These are phyloP conservation scores for Antheraea yamamai DNA, from an alignment of 2,888 invertebrate genomes.

Conservation along the genomic window DNA sequence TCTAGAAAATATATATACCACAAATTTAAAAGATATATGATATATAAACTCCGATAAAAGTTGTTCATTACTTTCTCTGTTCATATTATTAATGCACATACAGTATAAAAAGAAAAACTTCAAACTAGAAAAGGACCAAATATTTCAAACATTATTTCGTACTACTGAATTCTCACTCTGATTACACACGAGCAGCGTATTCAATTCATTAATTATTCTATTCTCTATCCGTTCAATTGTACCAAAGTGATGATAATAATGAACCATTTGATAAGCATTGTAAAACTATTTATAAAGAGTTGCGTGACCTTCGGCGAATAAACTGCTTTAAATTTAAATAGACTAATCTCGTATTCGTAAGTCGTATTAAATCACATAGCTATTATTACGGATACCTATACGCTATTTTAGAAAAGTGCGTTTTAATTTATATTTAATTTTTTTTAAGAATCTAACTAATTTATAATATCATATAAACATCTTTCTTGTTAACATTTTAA, in stretches of 20 bases:
- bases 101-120: neutral
- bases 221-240: neutral
- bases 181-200: neutral
- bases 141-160: neutral
- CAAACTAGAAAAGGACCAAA: neutral
- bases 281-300: conserved; percentile 1
- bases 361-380: neutral
- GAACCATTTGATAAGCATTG: neutral
- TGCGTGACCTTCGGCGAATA: neutral
- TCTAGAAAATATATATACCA: neutral
- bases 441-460: neutral
- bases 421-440: neutral
- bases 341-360: neutral
- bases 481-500: too few species aligned
- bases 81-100: neutral
- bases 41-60: neutral
- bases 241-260: conserved; percentile 16
- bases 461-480: too few species aligned
- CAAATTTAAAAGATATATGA: neutral
- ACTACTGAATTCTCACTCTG: neutral
- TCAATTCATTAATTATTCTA: neutral
- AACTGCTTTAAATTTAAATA: neutral
- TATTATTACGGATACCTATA: too few species aligned
- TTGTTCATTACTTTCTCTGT: neutral
- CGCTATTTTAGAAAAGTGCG: too few species aligned